phyloP scores from a whole-genome alignment of 2,113 vertebrate species.

The human (Homo sapiens) region DNA sequence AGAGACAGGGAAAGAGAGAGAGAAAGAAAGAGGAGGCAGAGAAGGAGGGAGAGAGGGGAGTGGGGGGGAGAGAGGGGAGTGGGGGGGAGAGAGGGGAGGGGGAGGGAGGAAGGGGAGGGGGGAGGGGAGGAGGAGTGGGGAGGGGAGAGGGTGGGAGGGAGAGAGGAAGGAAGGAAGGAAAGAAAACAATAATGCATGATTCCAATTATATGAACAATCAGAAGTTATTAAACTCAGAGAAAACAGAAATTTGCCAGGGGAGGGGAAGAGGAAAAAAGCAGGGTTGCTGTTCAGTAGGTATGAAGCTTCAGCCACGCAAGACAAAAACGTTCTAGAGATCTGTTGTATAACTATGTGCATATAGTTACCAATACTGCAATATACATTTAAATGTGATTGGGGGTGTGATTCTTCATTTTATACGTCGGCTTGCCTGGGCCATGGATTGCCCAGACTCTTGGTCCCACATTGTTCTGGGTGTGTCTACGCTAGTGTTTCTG shows the following conservation, averaged over 20 bases:
- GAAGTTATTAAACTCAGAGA: background rate
- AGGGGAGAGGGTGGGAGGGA: accelerated
- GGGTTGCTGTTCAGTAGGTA: background rate
- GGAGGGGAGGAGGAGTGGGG: accelerated
- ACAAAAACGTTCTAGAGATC: background rate
- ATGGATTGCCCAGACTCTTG: background rate
- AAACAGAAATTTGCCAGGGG: background rate
- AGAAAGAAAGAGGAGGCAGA: no score
- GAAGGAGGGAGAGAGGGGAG: no score
- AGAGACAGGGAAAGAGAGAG: no score
- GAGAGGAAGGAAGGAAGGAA: accelerated
- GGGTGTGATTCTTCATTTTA: background rate
- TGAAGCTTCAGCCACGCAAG: background rate
- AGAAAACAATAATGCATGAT: background rate
- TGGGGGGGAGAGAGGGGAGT: no score
- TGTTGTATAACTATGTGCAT: background rate
- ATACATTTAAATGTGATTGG: background rate
- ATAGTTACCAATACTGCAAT: no score
- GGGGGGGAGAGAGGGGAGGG: accelerated
- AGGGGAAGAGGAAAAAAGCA: no score
- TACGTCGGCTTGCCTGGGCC: background rate
- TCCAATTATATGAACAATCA: background rate
- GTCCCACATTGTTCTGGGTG: background rate
- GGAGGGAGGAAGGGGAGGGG: accelerated
- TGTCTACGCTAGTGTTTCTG: background rate